Evolutionary conservation across 1,140 invertebrate species (phyloP).

Genomic region (Platorchestia sp.): DNA sequence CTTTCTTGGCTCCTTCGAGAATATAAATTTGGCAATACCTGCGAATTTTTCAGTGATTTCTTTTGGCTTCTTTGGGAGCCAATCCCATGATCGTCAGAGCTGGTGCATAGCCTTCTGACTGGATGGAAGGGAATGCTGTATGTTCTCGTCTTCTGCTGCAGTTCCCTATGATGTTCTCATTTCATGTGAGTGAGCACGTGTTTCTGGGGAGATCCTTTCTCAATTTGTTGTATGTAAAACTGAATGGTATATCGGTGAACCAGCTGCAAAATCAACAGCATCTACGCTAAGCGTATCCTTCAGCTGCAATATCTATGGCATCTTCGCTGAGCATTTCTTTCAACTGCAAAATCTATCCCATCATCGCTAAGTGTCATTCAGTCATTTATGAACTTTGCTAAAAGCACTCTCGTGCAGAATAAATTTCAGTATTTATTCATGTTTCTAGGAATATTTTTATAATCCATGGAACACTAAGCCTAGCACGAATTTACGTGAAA

Average conservation of each 20-base stretch:
- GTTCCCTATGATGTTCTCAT: neutral
- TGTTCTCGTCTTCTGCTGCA: neutral
- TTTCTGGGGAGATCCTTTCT: neutral
- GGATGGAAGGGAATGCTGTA: neutral
- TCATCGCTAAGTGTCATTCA: too few relatives aligned
- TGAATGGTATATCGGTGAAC: neutral
- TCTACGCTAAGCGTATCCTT: neutral
- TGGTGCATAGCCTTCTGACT: neutral
- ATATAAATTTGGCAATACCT: constrained; percentile 7
- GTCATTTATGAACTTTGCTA: too few relatives aligned
- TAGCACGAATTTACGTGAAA: too few relatives aligned
- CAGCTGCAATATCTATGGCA: neutral
- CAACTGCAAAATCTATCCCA: neutral
- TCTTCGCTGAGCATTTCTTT: neutral
- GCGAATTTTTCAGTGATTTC: neutral
- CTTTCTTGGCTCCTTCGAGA: constrained; percentile 14
- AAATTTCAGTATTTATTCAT: too few relatives aligned
- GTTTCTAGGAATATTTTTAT: too few relatives aligned
- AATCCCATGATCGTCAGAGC: neutral
- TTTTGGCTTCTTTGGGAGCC: neutral
- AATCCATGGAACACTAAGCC: too few relatives aligned
- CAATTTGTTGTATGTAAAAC: neutral
- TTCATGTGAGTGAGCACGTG: neutral
- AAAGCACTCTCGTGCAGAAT: too few relatives aligned
- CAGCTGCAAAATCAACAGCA: neutral